Base-by-base conservation (phyloP, 2,113 vertebrate species). In the Ptilorrhoa leucosticta region DNA sequence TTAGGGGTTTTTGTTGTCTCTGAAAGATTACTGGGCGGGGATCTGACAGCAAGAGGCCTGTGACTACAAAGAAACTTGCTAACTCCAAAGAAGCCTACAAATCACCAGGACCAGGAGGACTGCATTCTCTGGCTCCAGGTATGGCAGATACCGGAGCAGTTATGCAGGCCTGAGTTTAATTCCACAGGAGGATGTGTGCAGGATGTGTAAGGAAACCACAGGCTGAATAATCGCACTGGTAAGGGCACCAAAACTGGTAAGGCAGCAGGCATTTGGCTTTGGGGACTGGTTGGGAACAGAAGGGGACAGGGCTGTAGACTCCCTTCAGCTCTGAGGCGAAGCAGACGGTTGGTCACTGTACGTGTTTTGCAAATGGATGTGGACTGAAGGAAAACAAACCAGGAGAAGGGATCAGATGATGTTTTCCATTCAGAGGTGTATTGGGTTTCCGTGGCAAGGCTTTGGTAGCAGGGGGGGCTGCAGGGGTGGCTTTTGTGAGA, bases 391-490 rank as follows among this genome's bases (percentile, higher is more conserved):
- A 90, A 75, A 54, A 24, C 50, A 87, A 61, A 70, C 21, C 17
- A 35, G 28, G 40, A 42, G n/a, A 22, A 63, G 22, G 63, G 42
- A 42, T 42, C 63, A 70, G 56, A 42, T 69, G 11, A 20, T 3
- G 1, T 53, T 57, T n/a, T 15, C 17, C 4, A 3, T 78, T 73
- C 54, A 82, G 64, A 70, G 35, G 35, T 58, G 53, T 39, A 24
- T 13, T 56, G 30, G 24, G 21, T 77, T 76, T 92, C 51, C 0
- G 0, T 72, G 42, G 47, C 48, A 45, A 57, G 65, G 47, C 12
- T 83, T 83, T 50, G 47, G 35, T 16, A 11, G 40, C 0, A 0
- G n/a, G 2, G 5, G 13, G 4, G 3, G 23, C 17, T 61, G 7
- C 21, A 61, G 40, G 21, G 26, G 22, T 10, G 35, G 26, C n/a